Percentiles rank a stretch among this genome's conserved stretches.
These are phyloP conservation scores for Urocynchramus pylzowi DNA, from an alignment of 2,113 vertebrate species.

Conservation along the genomic window DNA sequence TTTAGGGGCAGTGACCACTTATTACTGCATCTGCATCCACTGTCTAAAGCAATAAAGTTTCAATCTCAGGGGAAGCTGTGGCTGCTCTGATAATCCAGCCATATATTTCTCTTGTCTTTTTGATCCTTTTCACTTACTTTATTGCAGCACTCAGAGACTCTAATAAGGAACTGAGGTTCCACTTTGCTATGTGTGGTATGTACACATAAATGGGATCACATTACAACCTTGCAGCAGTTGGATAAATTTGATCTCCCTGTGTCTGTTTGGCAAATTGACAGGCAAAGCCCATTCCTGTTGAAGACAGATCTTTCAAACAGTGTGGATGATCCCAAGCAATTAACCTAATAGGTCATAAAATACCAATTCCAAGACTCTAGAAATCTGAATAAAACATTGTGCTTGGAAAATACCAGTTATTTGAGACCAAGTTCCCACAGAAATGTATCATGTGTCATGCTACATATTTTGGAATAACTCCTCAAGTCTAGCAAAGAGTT, in stretches of 20 bases:
- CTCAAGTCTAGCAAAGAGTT: neutral
- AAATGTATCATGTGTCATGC: neutral
- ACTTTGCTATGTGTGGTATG: neutral
- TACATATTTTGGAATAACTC: neutral
- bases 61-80: neutral
- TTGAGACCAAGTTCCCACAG: neutral
- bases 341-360: neutral
- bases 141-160: neutral
- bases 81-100: neutral
- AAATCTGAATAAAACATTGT: neutral
- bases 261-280: neutral
- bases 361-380: neutral
- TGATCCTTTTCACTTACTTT: neutral
- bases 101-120: neutral
- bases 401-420: neutral
- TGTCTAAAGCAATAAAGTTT: neutral
- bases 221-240: neutral
- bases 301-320: neutral
- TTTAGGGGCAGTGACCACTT: neutral
- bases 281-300: neutral
- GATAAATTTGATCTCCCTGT: neutral
- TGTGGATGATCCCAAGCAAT: neutral
- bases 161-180: neutral
- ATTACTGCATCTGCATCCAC: neutral
- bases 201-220: neutral